Base-by-base conservation (phyloP, 2,113 vertebrate genomes). In the Ophiodon elongatus region DNA sequence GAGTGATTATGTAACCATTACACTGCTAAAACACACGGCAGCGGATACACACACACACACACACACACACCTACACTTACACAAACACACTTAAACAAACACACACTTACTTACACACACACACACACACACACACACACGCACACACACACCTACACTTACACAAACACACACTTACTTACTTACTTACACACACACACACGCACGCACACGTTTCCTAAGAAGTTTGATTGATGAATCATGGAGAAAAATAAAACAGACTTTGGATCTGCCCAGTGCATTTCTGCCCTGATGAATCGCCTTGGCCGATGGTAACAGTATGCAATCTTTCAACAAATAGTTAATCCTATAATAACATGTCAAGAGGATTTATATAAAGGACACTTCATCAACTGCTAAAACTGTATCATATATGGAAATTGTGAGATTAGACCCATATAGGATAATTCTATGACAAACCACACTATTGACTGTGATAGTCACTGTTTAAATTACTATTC, bases 1-100 rank as follows among this genome's bases (percentile, higher is more conserved):
- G 23, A 35, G 5, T 31, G 25, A 64, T 89, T 84, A 73, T 59
- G 59, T 54, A 80, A 82, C 6, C 5, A 19, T 71, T 17, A 64
- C 60, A 2, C 41, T n/a, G 54, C 33, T 27, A 43, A 74, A 67
- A 54, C 29, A n/a, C 15, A 2, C n/a, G 19, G 19, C 13, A 67
- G 37, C 23, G 23, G 47, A 27, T 9, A 37, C 5, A 0, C 13
- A 14, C 39, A 35, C 43, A 56, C 29, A 8, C 67, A 15, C 56
- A 23, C 47, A 10, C n/a, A n/a, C n/a, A n/a, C n/a, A n/a, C n/a
- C n/a, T n/a, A n/a, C n/a, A n/a, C n/a, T n/a, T n/a, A n/a, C n/a
- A n/a, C n/a, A n/a, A n/a, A n/a, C n/a, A n/a, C n/a, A n/a, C n/a
- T n/a, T n/a, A n/a, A n/a, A n/a, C n/a, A n/a, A n/a, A n/a, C n/a